Conservation (phyloP, 1,140 invertebrate species). For the Habropoda laboriosa region DNA sequence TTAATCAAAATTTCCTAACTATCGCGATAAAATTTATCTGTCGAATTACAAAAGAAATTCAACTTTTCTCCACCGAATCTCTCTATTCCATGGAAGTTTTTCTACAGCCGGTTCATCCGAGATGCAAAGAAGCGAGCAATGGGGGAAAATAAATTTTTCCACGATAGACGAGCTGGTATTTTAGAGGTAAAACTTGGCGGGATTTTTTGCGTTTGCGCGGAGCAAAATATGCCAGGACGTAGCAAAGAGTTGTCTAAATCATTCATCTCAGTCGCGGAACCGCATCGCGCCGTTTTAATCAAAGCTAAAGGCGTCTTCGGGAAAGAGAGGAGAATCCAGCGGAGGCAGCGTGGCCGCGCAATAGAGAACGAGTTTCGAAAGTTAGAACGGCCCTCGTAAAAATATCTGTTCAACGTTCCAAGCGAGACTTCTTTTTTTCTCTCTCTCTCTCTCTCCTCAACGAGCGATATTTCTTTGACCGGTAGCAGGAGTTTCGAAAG, state of each 20-base stretch:
- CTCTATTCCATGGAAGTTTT: background rate
- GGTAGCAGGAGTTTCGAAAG: background rate
- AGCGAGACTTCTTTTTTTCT: background rate
- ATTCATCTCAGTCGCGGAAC: background rate
- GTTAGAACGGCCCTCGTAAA: no score
- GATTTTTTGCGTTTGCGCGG: constrained; percentile 1
- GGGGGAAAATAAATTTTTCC: background rate
- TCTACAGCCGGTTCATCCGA: no score
- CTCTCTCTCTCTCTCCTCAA: background rate
- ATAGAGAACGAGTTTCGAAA: background rate
- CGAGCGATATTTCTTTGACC: background rate
- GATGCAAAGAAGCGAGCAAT: background rate
- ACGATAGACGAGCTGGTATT: background rate
- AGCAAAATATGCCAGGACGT: no score
- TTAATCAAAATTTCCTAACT: no score
- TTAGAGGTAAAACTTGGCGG: no score
- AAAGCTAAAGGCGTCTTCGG: background rate
- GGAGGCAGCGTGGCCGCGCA: background rate
- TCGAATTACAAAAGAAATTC: no score
- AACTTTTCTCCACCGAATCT: constrained; percentile 5
- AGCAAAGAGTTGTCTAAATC: background rate
- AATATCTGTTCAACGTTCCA: background rate
- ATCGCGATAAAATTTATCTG: no score
- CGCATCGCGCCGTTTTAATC: background rate
- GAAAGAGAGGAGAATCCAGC: background rate